phyloP scores from a whole-genome alignment of 2,888 invertebrate genomes.

The Chironomus riparius region DNA sequence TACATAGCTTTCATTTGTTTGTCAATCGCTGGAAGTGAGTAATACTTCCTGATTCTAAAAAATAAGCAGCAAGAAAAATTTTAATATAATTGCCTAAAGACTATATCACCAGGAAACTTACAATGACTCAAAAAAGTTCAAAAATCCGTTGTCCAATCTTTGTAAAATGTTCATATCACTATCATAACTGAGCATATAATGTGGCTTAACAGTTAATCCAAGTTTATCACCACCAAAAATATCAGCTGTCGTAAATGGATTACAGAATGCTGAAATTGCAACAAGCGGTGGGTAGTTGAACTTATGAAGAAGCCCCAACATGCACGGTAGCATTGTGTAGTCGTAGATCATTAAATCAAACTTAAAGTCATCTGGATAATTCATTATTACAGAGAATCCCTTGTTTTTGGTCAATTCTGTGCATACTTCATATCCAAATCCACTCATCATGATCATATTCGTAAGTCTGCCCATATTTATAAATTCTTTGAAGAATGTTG shows the following conservation, averaged over 20 bases:
- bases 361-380: slow-evolving; percentile 34
- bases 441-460: background rate
- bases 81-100: background rate
- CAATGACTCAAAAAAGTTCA: slow-evolving; percentile 17
- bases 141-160: slow-evolving; percentile 28
- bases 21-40: too few species aligned
- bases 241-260: slow-evolving; percentile 28
- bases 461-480: background rate
- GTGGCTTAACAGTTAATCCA: slow-evolving; percentile 30
- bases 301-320: slow-evolving; percentile 34
- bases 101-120: background rate
- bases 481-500: background rate
- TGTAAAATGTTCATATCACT: slow-evolving; percentile 30
- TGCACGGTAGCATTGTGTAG: slow-evolving; percentile 31
- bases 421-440: background rate
- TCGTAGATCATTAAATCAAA: slow-evolving; percentile 36
- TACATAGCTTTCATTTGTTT: background rate
- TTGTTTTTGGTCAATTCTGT: slow-evolving; percentile 28
- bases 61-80: background rate
- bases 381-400: slow-evolving; percentile 32
- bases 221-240: slow-evolving; percentile 29
- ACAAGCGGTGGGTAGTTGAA: slow-evolving; percentile 34
- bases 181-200: slow-evolving; percentile 19
- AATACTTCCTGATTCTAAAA: too few species aligned
- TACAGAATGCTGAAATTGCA: slow-evolving; percentile 31